A percentile compares a stretch with the other conserved stretches of the same genome.
These are phyloP conservation scores for Potorous gilbertii DNA, from an alignment of 2,797 vertebrate genomes.

Conservation along the genomic window DNA sequence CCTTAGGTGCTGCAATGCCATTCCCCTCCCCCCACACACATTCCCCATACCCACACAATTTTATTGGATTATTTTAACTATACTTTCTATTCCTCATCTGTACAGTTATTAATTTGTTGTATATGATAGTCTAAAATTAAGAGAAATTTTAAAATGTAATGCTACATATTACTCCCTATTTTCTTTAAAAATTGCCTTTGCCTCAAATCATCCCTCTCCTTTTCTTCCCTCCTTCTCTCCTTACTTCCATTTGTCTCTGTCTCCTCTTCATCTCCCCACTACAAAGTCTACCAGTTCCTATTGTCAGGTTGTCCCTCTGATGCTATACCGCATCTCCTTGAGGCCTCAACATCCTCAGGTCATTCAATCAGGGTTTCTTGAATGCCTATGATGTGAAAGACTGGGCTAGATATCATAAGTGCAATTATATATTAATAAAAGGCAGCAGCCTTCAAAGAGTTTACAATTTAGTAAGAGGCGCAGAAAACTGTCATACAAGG, in stretches of 20 bases:
- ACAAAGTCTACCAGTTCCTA: neutral
- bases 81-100: neutral
- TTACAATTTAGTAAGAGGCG: neutral
- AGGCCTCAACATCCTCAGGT: neutral
- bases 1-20: neutral
- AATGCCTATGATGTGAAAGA: neutral
- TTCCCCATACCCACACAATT: neutral
- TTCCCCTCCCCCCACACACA: neutral
- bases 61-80: neutral
- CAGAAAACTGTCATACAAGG: neutral
- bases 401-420: neutral
- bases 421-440: neutral
- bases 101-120: neutral
- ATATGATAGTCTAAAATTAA: neutral
- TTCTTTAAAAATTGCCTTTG: neutral
- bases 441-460: neutral
- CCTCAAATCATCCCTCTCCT: neutral
- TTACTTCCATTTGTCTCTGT: neutral
- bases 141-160: neutral
- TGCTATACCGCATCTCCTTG: neutral
- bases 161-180: neutral
- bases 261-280: neutral
- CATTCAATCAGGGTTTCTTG: neutral
- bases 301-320: neutral
- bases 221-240: neutral